phyloP scores from a whole-genome alignment of 2,888 invertebrate genomes.

The Hanleya hanleyi region DNA sequence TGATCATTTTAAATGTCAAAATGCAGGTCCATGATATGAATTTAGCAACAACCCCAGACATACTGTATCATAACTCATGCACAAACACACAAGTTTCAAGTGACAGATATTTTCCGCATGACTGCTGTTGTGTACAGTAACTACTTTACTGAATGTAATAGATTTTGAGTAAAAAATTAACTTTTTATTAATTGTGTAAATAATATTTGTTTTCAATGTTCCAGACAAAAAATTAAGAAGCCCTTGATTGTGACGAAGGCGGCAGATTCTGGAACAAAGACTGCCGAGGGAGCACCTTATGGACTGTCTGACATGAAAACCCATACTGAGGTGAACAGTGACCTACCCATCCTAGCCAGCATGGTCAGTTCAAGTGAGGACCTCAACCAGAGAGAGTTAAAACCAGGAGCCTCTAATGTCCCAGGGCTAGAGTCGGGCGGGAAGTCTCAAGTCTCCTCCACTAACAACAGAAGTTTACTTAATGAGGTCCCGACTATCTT shows the following conservation, averaged over 20 bases:
- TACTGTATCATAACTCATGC: too few relatives aligned
- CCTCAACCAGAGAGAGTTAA: background rate
- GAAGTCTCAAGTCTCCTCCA: background rate
- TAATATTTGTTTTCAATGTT: too few relatives aligned
- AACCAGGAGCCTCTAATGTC: background rate
- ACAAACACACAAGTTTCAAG: too few relatives aligned
- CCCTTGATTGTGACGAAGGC: conserved; percentile 40
- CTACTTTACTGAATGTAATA: too few relatives aligned
- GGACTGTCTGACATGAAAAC: background rate
- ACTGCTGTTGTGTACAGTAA: too few relatives aligned
- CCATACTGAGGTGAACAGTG: background rate
- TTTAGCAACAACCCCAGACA: too few relatives aligned
- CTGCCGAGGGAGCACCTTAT: background rate
- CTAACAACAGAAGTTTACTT: background rate
- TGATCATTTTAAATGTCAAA: too few relatives aligned
- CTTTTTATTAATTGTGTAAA: too few relatives aligned
- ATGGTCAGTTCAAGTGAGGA: background rate
- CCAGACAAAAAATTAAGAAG: too few relatives aligned
- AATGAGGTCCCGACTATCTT: background rate
- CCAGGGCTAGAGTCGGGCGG: background rate
- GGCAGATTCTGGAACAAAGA: background rate
- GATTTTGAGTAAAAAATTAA: too few relatives aligned
- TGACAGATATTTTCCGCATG: too few relatives aligned
- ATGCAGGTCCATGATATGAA: too few relatives aligned
- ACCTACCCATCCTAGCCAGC: background rate